phyloP scores from a whole-genome alignment of 2,113 vertebrate species.

The Bucco capensis region DNA sequence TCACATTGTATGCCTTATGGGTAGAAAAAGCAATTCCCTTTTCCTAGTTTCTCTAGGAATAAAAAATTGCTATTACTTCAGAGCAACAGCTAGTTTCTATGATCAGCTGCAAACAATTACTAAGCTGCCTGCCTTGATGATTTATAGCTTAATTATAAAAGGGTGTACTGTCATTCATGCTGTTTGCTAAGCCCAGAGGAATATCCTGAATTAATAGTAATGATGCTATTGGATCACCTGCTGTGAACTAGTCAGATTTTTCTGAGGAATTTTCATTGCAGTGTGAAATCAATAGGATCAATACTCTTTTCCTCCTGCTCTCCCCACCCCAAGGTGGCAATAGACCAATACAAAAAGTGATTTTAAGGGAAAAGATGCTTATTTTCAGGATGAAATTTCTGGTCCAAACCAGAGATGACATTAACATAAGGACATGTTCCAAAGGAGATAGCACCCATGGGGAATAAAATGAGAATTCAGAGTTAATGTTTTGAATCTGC shows the following conservation, averaged over 20 bases:
- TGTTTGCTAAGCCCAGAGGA: slow-evolving; percentile 47
- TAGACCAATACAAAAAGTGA: neutral
- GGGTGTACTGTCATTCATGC: slow-evolving; percentile 1
- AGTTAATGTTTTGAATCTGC: neutral
- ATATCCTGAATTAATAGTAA: slow-evolving; percentile 7
- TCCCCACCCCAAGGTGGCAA: neutral
- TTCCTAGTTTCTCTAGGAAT: neutral
- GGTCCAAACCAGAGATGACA: neutral
- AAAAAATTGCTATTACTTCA: neutral
- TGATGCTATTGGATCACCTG: slow-evolving; percentile 48
- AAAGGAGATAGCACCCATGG: neutral
- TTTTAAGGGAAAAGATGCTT: neutral
- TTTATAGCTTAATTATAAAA: slow-evolving; percentile 42
- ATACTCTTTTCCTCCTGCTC: neutral
- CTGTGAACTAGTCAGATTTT: slow-evolving; percentile 41
- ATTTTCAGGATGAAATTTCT: neutral
- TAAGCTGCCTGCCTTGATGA: slow-evolving; percentile 22
- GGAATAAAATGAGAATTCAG: neutral
- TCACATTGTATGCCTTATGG: neutral
- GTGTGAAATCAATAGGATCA: slow-evolving; percentile 26
- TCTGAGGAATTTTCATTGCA: slow-evolving; percentile 24
- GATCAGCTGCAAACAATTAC: slow-evolving; percentile 58
- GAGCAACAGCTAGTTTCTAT: neutral
- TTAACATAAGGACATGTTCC: neutral
- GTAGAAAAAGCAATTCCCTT: neutral